phyloP scores from a whole-genome alignment of 2,888 invertebrate genomes.

The Brachypterus glaber region DNA sequence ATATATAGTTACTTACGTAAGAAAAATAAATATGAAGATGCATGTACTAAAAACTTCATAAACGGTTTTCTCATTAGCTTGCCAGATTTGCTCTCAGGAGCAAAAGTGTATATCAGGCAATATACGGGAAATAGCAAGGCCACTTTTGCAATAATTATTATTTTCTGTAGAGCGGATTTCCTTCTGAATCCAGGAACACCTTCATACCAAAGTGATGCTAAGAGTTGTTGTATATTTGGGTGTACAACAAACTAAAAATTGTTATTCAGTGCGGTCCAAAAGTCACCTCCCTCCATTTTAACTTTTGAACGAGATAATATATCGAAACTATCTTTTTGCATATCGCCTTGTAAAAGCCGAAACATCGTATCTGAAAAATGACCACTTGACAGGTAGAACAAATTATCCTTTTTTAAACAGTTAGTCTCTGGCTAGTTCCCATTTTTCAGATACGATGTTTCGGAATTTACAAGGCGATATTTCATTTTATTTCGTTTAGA shows the following conservation, averaged over 20 bases:
- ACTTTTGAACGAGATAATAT: too few species aligned
- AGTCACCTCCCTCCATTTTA: too few species aligned
- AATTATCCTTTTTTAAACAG: too few species aligned
- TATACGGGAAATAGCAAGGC: conserved; percentile 81
- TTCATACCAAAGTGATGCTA: conserved; percentile 91
- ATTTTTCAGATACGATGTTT: too few species aligned
- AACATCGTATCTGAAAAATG: too few species aligned
- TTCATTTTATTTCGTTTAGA: too few species aligned
- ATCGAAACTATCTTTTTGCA: too few species aligned
- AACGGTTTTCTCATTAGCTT: conserved; percentile 86
- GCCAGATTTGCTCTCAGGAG: conserved; percentile 71
- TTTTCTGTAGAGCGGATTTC: conserved; percentile 62
- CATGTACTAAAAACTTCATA: conserved; percentile 93
- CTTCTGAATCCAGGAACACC: conserved; percentile 89
- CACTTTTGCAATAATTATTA: conserved; percentile 60
- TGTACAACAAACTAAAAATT: conserved; percentile 53
- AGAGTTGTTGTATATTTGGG: conserved; percentile 85
- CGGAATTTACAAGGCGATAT: too few species aligned
- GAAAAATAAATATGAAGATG: conserved; percentile 88
- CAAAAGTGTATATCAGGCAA: conserved; percentile 74
- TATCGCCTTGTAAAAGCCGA: too few species aligned
- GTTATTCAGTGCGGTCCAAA: too few species aligned
- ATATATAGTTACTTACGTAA: conserved; percentile 58
- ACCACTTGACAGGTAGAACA: too few species aligned
- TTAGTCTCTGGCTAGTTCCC: too few species aligned